Evolutionary conservation across 2,888 invertebrate genomes (phyloP).

Genomic region (Lepas anatifera): DNA sequence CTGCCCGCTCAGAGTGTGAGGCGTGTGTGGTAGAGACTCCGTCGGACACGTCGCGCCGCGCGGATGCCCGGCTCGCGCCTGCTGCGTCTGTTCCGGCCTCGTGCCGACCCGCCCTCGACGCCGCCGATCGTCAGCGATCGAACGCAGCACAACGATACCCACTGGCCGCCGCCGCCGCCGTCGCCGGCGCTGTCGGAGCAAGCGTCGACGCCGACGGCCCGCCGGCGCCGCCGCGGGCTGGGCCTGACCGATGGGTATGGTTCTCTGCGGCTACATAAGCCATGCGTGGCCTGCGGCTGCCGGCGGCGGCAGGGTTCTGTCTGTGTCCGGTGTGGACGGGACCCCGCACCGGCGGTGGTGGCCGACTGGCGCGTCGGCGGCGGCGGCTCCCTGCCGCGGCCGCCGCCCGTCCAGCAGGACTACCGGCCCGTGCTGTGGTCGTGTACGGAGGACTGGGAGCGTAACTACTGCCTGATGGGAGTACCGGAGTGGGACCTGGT

Average conservation of each 20-base stretch:
- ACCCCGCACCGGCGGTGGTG: slow-evolving; percentile 17
- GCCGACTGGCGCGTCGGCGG: slow-evolving; percentile 21
- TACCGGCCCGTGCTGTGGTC: slow-evolving; percentile 9
- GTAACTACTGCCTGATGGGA: not conserved
- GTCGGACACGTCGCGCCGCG: too few relatives aligned
- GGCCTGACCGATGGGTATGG: not conserved
- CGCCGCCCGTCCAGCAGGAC: not conserved
- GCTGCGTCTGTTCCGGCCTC: slow-evolving; percentile 21
- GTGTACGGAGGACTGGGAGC: not conserved
- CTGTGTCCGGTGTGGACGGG: not conserved
- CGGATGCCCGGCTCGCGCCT: slow-evolving; percentile 24
- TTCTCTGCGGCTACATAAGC: not conserved
- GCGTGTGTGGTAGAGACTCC: too few relatives aligned
- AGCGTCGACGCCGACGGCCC: slow-evolving; percentile 23
- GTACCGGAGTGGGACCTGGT: not conserved
- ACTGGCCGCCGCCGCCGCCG: too few relatives aligned
- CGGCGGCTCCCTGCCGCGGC: not conserved
- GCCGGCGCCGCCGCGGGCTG: slow-evolving; percentile 19
- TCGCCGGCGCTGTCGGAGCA: slow-evolving; percentile 23
- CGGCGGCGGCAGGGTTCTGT: not conserved
- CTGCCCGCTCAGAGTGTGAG: too few relatives aligned
- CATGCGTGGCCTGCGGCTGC: not conserved
- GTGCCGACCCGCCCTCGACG: slow-evolving; percentile 18
- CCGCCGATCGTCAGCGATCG: too few relatives aligned
- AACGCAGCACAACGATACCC: too few relatives aligned